A percentile compares a stretch with the other conserved stretches of the same genome.
phyloP scores from a whole-genome alignment of 2,797 vertebrate genomes.

The Sebastes variabilis region DNA sequence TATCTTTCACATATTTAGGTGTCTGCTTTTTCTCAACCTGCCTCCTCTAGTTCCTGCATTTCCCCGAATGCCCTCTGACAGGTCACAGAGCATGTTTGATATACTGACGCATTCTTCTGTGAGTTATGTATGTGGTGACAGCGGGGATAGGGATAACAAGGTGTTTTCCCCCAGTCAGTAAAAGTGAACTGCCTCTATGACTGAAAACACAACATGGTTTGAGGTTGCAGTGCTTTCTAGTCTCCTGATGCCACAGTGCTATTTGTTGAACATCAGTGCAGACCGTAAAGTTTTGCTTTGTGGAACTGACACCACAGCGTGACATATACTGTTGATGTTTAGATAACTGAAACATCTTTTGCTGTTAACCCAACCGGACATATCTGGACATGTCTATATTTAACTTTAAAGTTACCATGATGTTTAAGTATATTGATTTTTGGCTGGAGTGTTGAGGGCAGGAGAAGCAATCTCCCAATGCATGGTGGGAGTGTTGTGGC shows the following conservation, averaged over 20 bases:
- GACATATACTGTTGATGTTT: not conserved
- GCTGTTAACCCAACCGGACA: not conserved
- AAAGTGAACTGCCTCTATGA: not conserved
- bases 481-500: too few species aligned
- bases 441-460: not conserved
- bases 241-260: not conserved
- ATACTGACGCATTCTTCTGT: not conserved
- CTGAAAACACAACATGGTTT: slow-evolving; percentile 13
- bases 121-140: not conserved
- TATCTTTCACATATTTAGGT: not conserved
- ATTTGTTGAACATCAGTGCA: not conserved
- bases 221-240: not conserved
- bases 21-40: not conserved
- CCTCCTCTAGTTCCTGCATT: not conserved
- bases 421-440: not conserved
- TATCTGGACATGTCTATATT: not conserved
- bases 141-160: not conserved
- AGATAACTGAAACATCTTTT: not conserved
- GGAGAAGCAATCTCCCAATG: too few species aligned
- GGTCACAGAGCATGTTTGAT: not conserved
- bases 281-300: slow-evolving; percentile 3
- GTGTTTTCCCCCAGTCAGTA: not conserved
- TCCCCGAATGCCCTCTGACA: not conserved
- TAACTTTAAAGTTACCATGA: not conserved
- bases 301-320: not conserved